phyloP scores from a whole-genome alignment of 2,888 invertebrate species.

The Sminthurinus aureus region DNA sequence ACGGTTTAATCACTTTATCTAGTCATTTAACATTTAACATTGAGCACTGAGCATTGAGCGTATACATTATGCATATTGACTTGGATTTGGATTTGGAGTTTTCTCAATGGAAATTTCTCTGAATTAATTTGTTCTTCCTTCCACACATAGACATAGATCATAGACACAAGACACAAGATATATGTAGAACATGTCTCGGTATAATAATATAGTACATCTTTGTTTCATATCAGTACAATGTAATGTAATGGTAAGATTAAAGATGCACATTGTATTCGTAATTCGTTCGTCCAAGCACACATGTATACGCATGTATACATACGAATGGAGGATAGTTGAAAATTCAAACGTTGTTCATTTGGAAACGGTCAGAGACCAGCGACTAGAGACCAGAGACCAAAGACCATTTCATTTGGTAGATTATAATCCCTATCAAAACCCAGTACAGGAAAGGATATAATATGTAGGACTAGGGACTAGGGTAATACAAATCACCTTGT shows the following conservation, averaged over 20 bases:
- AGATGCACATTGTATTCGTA: too few species aligned
- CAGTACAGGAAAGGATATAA: too few species aligned
- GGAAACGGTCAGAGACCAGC: neutral
- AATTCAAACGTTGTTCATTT: neutral
- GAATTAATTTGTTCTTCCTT: conserved; percentile 34
- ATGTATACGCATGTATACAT: neutral
- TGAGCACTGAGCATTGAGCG: neutral
- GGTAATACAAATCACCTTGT: conserved; percentile 40
- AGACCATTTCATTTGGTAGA: neutral
- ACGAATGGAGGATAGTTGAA: neutral
- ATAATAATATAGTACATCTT: too few species aligned
- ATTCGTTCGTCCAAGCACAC: too few species aligned
- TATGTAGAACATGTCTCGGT: too few species aligned
- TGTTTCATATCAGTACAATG: too few species aligned
- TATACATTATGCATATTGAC: neutral
- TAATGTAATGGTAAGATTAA: too few species aligned
- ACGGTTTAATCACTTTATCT: neutral
- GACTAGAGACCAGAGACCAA: too few species aligned
- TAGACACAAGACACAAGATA: too few species aligned
- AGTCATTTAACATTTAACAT: neutral
- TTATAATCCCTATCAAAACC: neutral
- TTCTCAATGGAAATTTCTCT: conserved; percentile 15
- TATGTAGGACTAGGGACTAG: neutral
- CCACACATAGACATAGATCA: neutral
- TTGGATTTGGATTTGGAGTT: neutral